A percentile compares a stretch with the other conserved stretches of the same genome.
Evolutionary conservation across 2,113 vertebrate species (phyloP).

Genomic region (Plotosus lineatus): DNA sequence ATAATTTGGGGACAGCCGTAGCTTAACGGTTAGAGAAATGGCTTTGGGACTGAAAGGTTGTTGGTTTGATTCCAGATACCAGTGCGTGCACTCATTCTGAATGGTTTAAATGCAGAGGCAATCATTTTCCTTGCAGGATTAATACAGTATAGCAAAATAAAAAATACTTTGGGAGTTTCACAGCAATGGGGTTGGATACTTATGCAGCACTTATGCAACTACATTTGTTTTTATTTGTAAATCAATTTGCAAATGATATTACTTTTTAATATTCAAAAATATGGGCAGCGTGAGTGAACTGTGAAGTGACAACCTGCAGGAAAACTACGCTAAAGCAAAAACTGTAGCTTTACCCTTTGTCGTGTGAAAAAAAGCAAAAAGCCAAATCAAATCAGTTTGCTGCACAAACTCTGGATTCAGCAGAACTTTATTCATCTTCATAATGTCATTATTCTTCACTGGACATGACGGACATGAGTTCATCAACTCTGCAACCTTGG

Average conservation of each 20-base stretch:
- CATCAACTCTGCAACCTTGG: constrained; percentile 30
- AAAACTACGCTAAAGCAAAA: neutral
- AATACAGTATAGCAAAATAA: too few species aligned
- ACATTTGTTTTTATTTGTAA: neutral
- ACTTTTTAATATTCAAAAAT: neutral
- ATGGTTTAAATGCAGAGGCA: too few species aligned
- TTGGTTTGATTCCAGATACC: too few species aligned
- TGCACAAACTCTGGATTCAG: constrained; percentile 2
- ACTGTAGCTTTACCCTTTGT: neutral
- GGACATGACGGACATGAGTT: constrained; percentile 29
- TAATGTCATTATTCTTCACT: constrained; percentile 16
- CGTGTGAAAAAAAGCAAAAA: neutral
- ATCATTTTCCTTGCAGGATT: too few species aligned
- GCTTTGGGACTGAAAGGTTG: too few species aligned
- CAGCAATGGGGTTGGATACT: neutral
- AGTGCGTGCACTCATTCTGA: too few species aligned
- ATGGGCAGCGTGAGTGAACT: neutral
- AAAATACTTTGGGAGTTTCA: neutral
- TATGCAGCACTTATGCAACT: neutral
- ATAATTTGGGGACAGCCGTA: neutral
- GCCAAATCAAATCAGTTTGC: neutral
- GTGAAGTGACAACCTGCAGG: neutral
- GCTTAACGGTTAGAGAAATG: too few species aligned
- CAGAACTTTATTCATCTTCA: constrained; percentile 23
- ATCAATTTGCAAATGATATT: neutral